Evolutionary conservation across 2,888 invertebrate species (phyloP).

Genomic region (Laspeyria flexula): DNA sequence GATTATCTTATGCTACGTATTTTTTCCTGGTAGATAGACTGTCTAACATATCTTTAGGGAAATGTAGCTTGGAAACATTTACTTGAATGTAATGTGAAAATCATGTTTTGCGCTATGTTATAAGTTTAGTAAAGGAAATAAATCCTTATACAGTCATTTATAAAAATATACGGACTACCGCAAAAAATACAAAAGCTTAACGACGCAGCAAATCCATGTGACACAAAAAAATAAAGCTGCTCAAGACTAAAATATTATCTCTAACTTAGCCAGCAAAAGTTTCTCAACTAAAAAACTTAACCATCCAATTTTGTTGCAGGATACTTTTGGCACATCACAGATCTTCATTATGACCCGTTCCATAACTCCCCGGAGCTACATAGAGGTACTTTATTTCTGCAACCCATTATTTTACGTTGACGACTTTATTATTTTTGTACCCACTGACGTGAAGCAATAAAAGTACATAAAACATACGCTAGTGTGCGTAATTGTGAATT

Average conservation of each 20-base stretch:
- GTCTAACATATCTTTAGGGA: too few species aligned
- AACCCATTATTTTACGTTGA: constrained; percentile 41
- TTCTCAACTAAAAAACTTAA: constrained; percentile 24
- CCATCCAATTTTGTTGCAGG: constrained; percentile 87
- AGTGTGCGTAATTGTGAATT: constrained; percentile 16
- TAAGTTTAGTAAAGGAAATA: too few species aligned
- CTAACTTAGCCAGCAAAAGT: neutral
- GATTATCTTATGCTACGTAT: too few species aligned
- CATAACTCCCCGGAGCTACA: constrained; percentile 82
- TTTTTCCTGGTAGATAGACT: too few species aligned
- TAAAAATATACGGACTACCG: too few species aligned
- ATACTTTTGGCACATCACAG: constrained; percentile 98
- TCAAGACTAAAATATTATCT: neutral
- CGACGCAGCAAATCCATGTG: too few species aligned
- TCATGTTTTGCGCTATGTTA: too few species aligned
- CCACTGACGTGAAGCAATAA: constrained; percentile 2
- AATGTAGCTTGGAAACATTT: too few species aligned
- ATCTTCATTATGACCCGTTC: constrained; percentile 95
- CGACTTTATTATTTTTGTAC: constrained; percentile 48
- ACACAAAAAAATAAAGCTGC: neutral
- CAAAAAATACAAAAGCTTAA: too few species aligned
- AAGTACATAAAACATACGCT: neutral
- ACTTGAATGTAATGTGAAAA: too few species aligned
- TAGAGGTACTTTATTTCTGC: constrained; percentile 68
- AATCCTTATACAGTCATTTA: too few species aligned